Evolutionary conservation across 1,140 invertebrate species (phyloP).

Genomic region (Drosophila obscura): DNA sequence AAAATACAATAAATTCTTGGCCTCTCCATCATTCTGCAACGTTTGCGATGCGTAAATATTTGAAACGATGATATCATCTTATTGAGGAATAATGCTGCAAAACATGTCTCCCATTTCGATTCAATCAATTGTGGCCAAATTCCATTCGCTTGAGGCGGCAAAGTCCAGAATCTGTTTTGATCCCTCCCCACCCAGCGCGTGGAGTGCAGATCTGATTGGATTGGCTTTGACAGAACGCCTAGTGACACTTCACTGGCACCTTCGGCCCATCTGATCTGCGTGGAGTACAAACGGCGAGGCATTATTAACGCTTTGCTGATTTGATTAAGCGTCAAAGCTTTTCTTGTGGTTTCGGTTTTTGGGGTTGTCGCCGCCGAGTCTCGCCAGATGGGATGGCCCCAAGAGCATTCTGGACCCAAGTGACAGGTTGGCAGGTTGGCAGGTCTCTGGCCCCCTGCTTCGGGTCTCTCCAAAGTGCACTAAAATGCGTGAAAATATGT

Average conservation of each 20-base stretch:
- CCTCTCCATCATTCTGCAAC: too few relatives aligned
- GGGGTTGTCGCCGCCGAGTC: conserved; percentile 45
- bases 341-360: conserved; percentile 46
- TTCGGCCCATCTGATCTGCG: conserved; percentile 29
- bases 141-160: conserved; percentile 19
- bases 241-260: conserved; percentile 72
- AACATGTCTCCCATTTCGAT: neutral
- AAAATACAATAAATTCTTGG: too few relatives aligned
- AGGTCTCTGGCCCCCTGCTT: too few relatives aligned
- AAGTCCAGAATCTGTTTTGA: too few relatives aligned
- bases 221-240: conserved; percentile 68
- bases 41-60: too few relatives aligned
- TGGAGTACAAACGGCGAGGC: conserved; percentile 23
- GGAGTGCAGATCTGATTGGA: conserved; percentile 19
- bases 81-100: neutral
- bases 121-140: conserved; percentile 1
- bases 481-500: conserved; percentile 42
- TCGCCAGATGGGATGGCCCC: conserved; percentile 16
- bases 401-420: neutral
- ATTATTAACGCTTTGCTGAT: conserved; percentile 79
- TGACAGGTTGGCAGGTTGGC: neutral
- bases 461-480: too few relatives aligned
- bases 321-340: conserved; percentile 70
- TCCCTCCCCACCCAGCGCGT: too few relatives aligned
- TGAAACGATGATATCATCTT: neutral